Base-by-base conservation (phyloP, 2,113 vertebrate genomes). In the Cichladusa arquata region DNA sequence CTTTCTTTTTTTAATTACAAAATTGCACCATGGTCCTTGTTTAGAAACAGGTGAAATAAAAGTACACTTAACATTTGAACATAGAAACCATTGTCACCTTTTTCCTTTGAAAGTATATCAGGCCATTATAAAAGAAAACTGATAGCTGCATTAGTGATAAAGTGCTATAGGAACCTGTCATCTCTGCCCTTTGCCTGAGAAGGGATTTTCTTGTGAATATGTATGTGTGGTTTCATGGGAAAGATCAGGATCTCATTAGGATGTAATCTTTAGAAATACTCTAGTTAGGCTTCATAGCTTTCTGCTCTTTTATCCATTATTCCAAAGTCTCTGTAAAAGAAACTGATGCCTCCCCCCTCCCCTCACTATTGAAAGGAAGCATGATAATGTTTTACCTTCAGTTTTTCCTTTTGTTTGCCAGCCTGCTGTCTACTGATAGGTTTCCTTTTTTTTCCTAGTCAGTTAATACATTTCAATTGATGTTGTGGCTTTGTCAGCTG, bases 81-180 rank as follows among this genome's bases (percentile, higher is more conserved):
- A 88, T 4, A 67, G 88, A 79, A 92, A 70, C 65, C 45, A 79
- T 74, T 97, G 90, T 93, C 62, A 64, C 23, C 28, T 88, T 83
- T 81, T 74, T 36, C 72, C 86, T 94, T 96, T 92, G 72, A 90
- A 92, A 69, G 9, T 74, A 19, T 0, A 2, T n/a, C 44, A 81
- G 48, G 60, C 61, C 45, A 19, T 78, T 94, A 31, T 81, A 34
- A 70, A 87, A 62, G 93, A 66, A 94, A 97, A 47, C 26, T 1
- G 47, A 94, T 87, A 88, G 47, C 90, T 64, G 22, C 48, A 26
- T 56, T 88, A 19, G 42, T 70, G 86, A 54, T 81, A 36, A 86
- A 86, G 76, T 81, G 85, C 82, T 93, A 11, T 40, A 80, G 71
- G 79, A 94, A 95, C 45, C 67, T 90, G 81, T 93, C 82, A 83